Percentiles rank a stretch among this genome's conserved stretches.
These are phyloP conservation scores for Acanthosepion esculentum DNA, from an alignment of 2,888 invertebrate species.

Conservation along the genomic window DNA sequence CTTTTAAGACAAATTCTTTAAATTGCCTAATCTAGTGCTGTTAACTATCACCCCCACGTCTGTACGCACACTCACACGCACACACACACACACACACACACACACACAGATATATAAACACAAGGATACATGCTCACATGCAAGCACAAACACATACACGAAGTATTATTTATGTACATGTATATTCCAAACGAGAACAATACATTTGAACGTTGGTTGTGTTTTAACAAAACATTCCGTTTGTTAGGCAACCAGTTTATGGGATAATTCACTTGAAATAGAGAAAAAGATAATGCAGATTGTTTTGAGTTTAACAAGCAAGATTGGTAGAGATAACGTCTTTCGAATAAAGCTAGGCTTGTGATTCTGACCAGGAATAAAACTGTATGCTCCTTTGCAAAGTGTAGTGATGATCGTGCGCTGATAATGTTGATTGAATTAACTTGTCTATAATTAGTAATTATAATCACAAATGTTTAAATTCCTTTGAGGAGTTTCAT, in stretches of 20 bases:
- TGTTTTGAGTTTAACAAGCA: neutral
- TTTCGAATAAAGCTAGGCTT: neutral
- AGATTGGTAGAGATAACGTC: neutral
- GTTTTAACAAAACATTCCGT: neutral
- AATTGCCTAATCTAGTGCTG: neutral
- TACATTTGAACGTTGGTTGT: neutral
- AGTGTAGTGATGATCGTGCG: neutral
- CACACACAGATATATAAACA: neutral
- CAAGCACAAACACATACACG: neutral
- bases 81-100: neutral
- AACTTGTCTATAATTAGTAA: neutral
- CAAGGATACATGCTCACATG: neutral
- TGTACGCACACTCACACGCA: neutral
- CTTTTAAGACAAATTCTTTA: neutral
- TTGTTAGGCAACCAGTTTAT: neutral
- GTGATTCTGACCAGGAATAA: neutral
- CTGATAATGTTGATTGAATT: constrained; percentile 1
- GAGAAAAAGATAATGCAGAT: neutral
- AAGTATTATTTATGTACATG: neutral
- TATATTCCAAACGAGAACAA: neutral
- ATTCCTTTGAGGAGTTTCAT: neutral
- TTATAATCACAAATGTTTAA: neutral
- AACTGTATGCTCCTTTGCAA: neutral
- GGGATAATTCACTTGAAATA: neutral
- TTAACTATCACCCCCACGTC: neutral